A percentile compares a stretch with the other conserved stretches of the same genome.
These are phyloP conservation scores for Dorcus parallelipipedus DNA, from an alignment of 2,888 invertebrate species.

Conservation along the genomic window DNA sequence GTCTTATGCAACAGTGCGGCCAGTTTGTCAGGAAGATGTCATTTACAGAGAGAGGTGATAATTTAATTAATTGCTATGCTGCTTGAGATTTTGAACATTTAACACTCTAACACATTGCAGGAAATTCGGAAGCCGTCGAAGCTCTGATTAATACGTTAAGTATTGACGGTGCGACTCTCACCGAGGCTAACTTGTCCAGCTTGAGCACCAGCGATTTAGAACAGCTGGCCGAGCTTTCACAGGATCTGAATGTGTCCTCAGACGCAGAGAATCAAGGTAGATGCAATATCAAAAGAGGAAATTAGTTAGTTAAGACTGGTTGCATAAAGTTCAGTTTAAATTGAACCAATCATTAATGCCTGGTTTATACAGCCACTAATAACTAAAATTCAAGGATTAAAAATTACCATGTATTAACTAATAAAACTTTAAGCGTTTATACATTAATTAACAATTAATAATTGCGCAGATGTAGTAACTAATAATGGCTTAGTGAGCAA, in stretches of 20 bases:
- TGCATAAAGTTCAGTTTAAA: no score
- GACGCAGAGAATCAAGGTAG: slow-evolving; percentile 42
- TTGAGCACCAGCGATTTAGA: slow-evolving; percentile 38
- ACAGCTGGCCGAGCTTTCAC: slow-evolving; percentile 40
- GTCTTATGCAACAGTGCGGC: no score
- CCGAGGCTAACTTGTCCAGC: slow-evolving; percentile 32
- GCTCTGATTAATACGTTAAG: slow-evolving; percentile 35
- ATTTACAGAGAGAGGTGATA: slow-evolving; percentile 34
- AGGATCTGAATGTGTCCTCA: slow-evolving; percentile 37
- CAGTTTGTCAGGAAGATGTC: slow-evolving; percentile 28
- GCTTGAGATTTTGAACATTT: neutral
- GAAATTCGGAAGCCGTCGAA: slow-evolving; percentile 33
- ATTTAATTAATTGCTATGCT: neutral
- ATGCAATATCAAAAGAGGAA: neutral
- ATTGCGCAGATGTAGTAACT: no score
- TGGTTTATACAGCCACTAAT: no score
- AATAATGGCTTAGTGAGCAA: no score
- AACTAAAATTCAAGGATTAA: no score
- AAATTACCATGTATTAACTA: no score
- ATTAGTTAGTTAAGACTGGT: no score
- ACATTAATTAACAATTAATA: no score
- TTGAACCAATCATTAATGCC: no score
- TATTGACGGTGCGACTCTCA: slow-evolving; percentile 34
- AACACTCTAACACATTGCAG: slow-evolving; percentile 19
- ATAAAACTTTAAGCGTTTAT: no score